Percentiles rank a stretch among this genome's conserved stretches.
Evolutionary conservation across 2,113 vertebrate genomes (phyloP).

Genomic region (Sorex araneus): DNA sequence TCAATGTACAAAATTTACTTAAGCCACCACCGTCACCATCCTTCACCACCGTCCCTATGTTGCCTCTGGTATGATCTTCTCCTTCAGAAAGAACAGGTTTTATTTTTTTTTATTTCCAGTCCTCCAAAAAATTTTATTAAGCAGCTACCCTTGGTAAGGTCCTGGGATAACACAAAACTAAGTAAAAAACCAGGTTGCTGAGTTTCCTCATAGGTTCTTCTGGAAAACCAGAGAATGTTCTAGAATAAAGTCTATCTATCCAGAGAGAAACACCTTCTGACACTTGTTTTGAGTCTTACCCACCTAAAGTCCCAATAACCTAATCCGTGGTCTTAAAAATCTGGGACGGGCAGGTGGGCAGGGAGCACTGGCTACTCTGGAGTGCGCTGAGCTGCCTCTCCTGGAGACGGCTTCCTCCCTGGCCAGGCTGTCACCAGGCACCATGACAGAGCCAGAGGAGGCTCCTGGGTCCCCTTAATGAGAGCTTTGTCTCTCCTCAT

Average conservation of each 20-base stretch:
- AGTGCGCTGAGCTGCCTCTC: not conserved
- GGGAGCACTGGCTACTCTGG: not conserved
- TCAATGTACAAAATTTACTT: too few species aligned
- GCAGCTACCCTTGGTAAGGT: too few species aligned
- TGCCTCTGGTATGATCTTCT: too few species aligned
- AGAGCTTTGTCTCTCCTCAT: not conserved
- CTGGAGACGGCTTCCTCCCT: not conserved
- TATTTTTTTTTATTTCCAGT: too few species aligned
- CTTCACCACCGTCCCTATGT: too few species aligned
- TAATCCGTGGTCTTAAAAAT: not conserved
- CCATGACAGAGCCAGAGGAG: not conserved
- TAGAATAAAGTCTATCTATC: constrained; percentile 30
- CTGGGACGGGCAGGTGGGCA: too few species aligned
- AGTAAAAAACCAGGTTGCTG: too few species aligned
- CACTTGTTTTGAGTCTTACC: not conserved
- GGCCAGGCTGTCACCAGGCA: not conserved
- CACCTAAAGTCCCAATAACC: not conserved
- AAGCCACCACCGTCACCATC: too few species aligned
- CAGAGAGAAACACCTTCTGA: not conserved
- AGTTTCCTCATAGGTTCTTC: not conserved
- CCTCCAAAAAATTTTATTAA: too few species aligned
- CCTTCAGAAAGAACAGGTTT: too few species aligned
- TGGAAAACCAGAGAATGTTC: constrained; percentile 39
- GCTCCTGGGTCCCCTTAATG: not conserved
- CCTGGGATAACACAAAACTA: too few species aligned